These are phyloP conservation scores for Cremastinae sp. DNA, from an alignment of 2,888 invertebrate species.

Conservation along the genomic window DNA sequence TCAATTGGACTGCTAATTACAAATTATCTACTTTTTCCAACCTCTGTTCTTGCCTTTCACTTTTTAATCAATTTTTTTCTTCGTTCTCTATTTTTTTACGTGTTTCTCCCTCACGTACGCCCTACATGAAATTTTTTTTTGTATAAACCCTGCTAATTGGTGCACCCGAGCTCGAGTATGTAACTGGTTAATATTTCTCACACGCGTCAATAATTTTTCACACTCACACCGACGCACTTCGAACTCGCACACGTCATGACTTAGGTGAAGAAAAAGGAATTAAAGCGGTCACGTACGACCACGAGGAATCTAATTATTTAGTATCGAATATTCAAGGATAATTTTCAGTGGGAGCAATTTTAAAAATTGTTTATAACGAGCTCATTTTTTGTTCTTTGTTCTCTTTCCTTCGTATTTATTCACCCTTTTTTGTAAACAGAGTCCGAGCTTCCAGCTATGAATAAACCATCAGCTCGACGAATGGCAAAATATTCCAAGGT, in stretches of 20 bases:
- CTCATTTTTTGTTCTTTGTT: constrained; percentile 2
- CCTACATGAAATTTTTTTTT: constrained; percentile 65
- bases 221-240: constrained; percentile 17
- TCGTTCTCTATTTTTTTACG: constrained; percentile 37
- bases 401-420: background rate
- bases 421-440: background rate
- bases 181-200: constrained; percentile 39
- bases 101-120: constrained; percentile 54
- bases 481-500: constrained; percentile 45
- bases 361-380: constrained; percentile 15
- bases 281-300: constrained; percentile 20
- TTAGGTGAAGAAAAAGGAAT: constrained; percentile 16
- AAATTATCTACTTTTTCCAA: constrained; percentile 52
- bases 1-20: constrained; percentile 69
- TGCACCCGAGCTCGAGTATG: constrained; percentile 60
- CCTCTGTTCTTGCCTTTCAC: constrained; percentile 20
- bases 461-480: constrained; percentile 34
- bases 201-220: constrained; percentile 13
- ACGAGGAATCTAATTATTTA: constrained; percentile 10
- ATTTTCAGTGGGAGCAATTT: constrained; percentile 8
- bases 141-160: constrained; percentile 73
- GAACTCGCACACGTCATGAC: constrained; percentile 7
- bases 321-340: constrained; percentile 25
- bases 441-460: constrained; percentile 2
- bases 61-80: constrained; percentile 50